phyloP scores from a whole-genome alignment of 1,140 invertebrate genomes.

The Fragariocoptes setiger region DNA sequence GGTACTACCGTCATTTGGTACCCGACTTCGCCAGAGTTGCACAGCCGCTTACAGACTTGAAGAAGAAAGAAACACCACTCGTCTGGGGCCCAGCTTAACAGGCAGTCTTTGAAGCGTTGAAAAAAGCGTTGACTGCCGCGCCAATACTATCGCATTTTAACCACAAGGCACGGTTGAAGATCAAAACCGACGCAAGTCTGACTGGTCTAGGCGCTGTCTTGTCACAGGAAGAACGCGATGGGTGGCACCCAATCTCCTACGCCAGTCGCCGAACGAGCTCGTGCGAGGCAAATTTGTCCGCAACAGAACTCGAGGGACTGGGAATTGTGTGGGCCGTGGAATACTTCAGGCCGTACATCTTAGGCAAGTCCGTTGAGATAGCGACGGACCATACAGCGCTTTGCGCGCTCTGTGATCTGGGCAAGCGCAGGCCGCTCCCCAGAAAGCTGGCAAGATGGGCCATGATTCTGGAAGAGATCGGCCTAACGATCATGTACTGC shows the following conservation, averaged over 20 bases:
- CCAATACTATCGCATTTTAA: conserved; percentile 2
- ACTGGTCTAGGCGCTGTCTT: conserved; percentile 12
- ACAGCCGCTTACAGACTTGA: conserved; percentile 8
- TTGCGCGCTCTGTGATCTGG: too few species aligned
- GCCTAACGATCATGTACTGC: too few species aligned
- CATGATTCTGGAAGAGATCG: too few species aligned
- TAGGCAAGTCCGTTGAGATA: conserved; percentile 10
- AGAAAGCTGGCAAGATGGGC: too few species aligned
- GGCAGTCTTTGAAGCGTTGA: conserved; percentile 3
- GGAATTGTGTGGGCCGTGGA: conserved; percentile 11
- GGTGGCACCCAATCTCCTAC: conserved; percentile 11
- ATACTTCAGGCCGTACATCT: conserved; percentile 12
- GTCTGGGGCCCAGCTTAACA: conserved; percentile 4
- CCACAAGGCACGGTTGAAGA: background rate
- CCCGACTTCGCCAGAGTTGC: conserved; percentile 14
- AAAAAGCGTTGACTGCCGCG: background rate
- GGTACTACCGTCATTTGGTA: conserved; percentile 19
- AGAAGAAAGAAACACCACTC: conserved; percentile 10
- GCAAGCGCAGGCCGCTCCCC: too few species aligned
- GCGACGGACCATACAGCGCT: conserved; percentile 12
- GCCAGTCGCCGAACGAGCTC: background rate
- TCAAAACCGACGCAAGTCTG: conserved; percentile 6
- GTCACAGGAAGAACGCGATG: conserved; percentile 11
- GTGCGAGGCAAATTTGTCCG: conserved; percentile 9
- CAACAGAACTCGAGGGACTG: conserved; percentile 10